A percentile compares a stretch with the other conserved stretches of the same genome.
Evolutionary conservation across 2,797 vertebrate genomes (phyloP).

Genomic region (Neoniphon sammara): DNA sequence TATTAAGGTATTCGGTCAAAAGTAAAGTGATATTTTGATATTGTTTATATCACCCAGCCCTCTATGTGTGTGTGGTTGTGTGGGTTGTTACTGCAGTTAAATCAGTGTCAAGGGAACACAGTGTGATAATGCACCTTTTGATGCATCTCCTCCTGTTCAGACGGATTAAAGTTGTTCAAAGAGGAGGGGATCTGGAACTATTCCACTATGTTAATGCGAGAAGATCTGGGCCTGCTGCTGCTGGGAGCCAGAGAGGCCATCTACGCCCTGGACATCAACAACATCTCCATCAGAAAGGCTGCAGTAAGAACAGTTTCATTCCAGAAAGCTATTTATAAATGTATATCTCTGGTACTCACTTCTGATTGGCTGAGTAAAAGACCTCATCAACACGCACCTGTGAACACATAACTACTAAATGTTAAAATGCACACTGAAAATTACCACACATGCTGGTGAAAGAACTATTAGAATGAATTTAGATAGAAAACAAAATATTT

Average conservation of each 20-base stretch:
- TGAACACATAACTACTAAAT: background rate
- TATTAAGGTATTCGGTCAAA: no score
- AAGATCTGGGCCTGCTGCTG: slow-evolving; percentile 79
- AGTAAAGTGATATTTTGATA: no score
- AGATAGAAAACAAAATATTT: slow-evolving; percentile 29
- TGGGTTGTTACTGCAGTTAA: background rate
- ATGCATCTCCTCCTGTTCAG: slow-evolving; percentile 60
- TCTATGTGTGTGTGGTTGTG: background rate
- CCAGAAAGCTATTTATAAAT: background rate
- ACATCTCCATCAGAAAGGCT: slow-evolving; percentile 74
- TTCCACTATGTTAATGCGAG: slow-evolving; percentile 81
- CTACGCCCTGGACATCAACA: slow-evolving; percentile 80
- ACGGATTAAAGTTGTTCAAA: slow-evolving; percentile 74
- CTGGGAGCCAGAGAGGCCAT: slow-evolving; percentile 84
- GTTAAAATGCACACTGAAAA: background rate
- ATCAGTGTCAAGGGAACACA: background rate
- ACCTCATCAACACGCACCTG: background rate
- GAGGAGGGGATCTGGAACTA: slow-evolving; percentile 78
- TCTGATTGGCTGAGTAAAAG: background rate
- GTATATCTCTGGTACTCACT: background rate
- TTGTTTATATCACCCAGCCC: no score
- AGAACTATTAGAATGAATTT: background rate
- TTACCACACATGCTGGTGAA: background rate
- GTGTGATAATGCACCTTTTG: slow-evolving; percentile 20
- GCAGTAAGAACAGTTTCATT: slow-evolving; percentile 63